These are phyloP conservation scores for Petrosia ficiformis DNA, from an alignment of 37 sponge, comb jelly and placozoan species.

Conservation along the genomic window DNA sequence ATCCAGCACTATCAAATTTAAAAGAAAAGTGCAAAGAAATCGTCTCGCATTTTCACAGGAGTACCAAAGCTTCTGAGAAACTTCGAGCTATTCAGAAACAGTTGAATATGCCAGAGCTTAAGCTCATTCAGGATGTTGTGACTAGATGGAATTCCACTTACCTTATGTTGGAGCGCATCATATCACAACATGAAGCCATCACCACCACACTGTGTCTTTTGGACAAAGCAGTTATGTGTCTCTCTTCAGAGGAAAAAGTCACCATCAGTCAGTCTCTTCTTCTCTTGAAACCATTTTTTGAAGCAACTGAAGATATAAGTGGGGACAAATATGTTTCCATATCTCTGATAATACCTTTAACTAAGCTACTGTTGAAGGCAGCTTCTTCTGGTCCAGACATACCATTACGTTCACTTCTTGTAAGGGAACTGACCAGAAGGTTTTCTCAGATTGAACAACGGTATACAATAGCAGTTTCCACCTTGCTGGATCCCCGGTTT, in stretches of 20 bases:
- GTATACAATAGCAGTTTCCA: neutral
- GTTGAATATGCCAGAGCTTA: neutral
- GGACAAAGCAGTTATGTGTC: neutral
- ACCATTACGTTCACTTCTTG: neutral
- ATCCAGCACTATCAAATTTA: neutral
- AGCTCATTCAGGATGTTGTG: constrained; percentile 5
- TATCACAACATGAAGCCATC: neutral
- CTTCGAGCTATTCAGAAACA: neutral
- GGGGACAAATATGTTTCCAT: neutral
- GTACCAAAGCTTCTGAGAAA: neutral
- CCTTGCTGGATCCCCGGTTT: neutral
- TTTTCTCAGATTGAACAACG: neutral
- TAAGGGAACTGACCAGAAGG: neutral
- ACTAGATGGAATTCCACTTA: neutral
- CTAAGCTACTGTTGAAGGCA: neutral
- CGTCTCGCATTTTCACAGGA: constrained; percentile 6
- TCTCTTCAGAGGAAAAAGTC: neutral
- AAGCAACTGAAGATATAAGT: neutral
- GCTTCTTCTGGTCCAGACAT: neutral
- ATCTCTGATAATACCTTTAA: neutral
- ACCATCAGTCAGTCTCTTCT: neutral
- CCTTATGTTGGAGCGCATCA: neutral
- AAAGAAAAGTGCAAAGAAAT: constrained; percentile 3
- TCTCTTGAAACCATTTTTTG: neutral
- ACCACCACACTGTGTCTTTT: constrained; percentile 14